A percentile compares a stretch with the other conserved stretches of the same genome.
These are phyloP conservation scores for Hyles euphorbiae DNA, from an alignment of 1,140 invertebrate species.

Conservation along the genomic window DNA sequence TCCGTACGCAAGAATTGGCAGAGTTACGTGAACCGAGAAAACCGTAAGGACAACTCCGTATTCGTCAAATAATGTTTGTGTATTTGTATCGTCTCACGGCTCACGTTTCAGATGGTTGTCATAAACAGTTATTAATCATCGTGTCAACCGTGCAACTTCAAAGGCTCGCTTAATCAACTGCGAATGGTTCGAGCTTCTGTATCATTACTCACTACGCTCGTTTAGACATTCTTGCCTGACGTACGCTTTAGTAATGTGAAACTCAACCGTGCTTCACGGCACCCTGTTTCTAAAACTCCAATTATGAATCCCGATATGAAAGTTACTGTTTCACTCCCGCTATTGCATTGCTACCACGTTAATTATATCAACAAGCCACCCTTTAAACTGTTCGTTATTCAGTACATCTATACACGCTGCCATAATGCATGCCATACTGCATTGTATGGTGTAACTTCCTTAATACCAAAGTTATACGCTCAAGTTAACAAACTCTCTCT, in stretches of 20 bases:
- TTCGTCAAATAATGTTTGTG: constrained; percentile 23
- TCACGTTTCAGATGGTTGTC: constrained; percentile 37
- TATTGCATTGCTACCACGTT: no score
- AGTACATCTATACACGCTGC: no score
- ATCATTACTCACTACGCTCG: constrained; percentile 45
- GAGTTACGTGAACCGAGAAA: constrained; percentile 17
- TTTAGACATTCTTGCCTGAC: constrained; percentile 47
- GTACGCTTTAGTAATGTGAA: constrained; percentile 37
- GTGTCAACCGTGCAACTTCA: constrained; percentile 44
- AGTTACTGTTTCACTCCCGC: no score
- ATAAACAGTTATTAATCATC: constrained; percentile 60
- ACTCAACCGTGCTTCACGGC: constrained; percentile 21
- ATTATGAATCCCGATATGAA: constrained; percentile 1
- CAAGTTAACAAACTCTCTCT: no score
- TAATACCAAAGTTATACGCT: no score
- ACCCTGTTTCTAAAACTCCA: constrained; percentile 2
- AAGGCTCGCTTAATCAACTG: constrained; percentile 55
- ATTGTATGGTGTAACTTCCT: no score
- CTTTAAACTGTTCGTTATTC: no score
- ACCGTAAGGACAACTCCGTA: constrained; percentile 12
- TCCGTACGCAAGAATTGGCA: constrained; percentile 9
- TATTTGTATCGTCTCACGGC: constrained; percentile 27
- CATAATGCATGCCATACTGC: no score
- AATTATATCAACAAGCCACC: no score
- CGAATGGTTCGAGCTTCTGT: constrained; percentile 50